A percentile compares a stretch with the other conserved stretches of the same genome.
These are phyloP conservation scores for Lamprotornis superbus DNA, from an alignment of 2,113 vertebrate species.

Conservation along the genomic window DNA sequence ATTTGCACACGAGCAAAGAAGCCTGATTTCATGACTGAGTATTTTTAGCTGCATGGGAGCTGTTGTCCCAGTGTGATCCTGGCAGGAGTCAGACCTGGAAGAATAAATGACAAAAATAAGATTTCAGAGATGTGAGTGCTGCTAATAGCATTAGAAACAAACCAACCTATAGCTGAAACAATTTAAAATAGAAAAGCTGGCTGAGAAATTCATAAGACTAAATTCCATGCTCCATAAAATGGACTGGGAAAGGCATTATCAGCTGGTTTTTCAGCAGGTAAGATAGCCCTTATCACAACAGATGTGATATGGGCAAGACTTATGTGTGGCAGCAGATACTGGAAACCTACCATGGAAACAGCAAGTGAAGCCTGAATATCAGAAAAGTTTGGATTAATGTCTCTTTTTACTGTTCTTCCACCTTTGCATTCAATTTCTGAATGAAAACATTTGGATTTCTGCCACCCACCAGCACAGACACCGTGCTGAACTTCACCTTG, in stretches of 20 bases:
- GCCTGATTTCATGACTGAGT: background rate
- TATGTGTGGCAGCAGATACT: background rate
- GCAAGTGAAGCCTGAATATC: background rate
- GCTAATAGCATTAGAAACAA: background rate
- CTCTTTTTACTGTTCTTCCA: background rate
- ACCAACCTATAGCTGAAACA: background rate
- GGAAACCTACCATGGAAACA: background rate
- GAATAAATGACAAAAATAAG: background rate
- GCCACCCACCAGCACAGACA: background rate
- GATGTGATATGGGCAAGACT: background rate
- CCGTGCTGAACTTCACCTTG: background rate
- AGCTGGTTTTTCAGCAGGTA: background rate
- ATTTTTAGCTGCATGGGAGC: background rate
- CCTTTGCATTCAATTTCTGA: background rate
- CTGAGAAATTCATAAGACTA: background rate
- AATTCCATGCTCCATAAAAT: background rate
- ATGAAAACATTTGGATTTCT: background rate
- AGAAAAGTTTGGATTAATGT: background rate
- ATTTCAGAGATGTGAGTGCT: background rate
- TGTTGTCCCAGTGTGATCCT: background rate
- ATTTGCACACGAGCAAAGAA: background rate
- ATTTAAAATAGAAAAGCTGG: background rate
- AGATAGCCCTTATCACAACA: background rate
- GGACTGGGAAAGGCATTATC: background rate
- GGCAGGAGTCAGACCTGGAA: background rate